Base-by-base conservation (phyloP, 1,140 invertebrate genomes). In the Lordiphosa mommai region DNA sequence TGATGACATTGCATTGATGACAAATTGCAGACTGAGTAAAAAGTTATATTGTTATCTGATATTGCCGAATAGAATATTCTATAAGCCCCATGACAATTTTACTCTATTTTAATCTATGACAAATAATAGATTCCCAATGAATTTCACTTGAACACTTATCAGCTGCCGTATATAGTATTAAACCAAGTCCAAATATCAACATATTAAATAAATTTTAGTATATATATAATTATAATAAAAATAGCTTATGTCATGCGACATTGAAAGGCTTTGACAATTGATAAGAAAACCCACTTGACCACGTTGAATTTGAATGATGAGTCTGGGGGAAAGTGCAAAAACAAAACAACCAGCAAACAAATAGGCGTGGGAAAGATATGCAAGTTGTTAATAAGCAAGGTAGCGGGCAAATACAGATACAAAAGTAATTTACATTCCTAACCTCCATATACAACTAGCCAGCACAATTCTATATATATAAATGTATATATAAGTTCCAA, bases 211-310 rank as follows among this genome's bases (percentile, higher is more conserved):
- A 44, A 33, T 38, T 38, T 7, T 40, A 32, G 9, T 49, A 63
- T 44, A 61, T 36, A 60, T 52, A 40, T 34, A 58, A 12, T 13
- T 34, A 7, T 14, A 58, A 32, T 68, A 27, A 49, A 73, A 52
- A 58, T 52, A 72, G 29, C 53, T 48, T 56, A 60, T 77, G 73
- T 69, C 72, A 77, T 56, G 65, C 52, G 70, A 72, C 60, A 55
- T 23, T 36, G 13, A 55, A 49, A 49, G 57, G 41, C 49, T 60
- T 32, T 44, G 23, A 14, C 36, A 68, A 68, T 60, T 76, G 76
- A 80, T 80, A 82, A 77, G 61, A 40, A 23, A 57, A 48, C 16
- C 29, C 33, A 46, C 33, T 40, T 50, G 71, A 59, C 66, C 66
- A 71, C 41, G 57, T 43, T 59, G 34, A 51, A 40, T 74, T 53